Percentiles rank a stretch among this genome's conserved stretches.
phyloP scores from a whole-genome alignment of 2,797 vertebrate species.

The Aplochiton taeniatus region DNA sequence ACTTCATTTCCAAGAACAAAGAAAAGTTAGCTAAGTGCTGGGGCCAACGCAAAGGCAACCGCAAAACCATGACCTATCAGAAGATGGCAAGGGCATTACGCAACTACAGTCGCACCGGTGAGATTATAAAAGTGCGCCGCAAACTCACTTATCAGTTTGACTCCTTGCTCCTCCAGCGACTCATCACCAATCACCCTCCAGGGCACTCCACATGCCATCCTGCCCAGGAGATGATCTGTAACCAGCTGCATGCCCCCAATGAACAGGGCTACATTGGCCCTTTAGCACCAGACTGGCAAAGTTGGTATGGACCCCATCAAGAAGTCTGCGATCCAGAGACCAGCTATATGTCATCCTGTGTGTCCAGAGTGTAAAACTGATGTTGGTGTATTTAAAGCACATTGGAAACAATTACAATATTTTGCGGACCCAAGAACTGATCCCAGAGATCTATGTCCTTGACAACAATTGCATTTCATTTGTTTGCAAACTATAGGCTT shows the following conservation, averaged over 20 bases:
- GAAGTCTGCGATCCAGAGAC: conserved; percentile 75
- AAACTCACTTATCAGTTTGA: conserved; percentile 98
- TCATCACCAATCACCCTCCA: conserved; percentile 70
- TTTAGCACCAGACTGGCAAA: conserved; percentile 78
- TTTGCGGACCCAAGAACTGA: too few species aligned
- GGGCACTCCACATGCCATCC: conserved; percentile 49
- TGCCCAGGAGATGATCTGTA: conserved; percentile 62
- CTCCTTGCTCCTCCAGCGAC: conserved; percentile 85
- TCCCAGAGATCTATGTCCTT: too few species aligned
- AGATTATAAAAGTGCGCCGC: conserved; percentile 93
- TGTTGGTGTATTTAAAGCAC: too few species aligned
- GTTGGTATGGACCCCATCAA: conserved; percentile 76
- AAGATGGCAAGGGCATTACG: conserved; percentile 98
- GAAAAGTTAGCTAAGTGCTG: conserved; percentile 95
- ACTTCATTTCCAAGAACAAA: conserved; percentile 98
- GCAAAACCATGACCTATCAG: conserved; percentile 99
- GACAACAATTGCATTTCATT: too few species aligned
- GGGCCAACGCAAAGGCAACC: conserved; percentile 96
- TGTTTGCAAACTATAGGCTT: too few species aligned
- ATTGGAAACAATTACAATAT: too few species aligned
- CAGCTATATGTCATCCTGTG: conserved; percentile 60
- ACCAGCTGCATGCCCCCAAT: conserved; percentile 48
- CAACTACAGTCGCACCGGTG: conserved; percentile 95
- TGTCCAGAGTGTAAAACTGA: conserved; percentile 49
- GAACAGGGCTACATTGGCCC: conserved; percentile 71